phyloP scores from a whole-genome alignment of 1,140 invertebrate genomes.

The Eumaeus atala region DNA sequence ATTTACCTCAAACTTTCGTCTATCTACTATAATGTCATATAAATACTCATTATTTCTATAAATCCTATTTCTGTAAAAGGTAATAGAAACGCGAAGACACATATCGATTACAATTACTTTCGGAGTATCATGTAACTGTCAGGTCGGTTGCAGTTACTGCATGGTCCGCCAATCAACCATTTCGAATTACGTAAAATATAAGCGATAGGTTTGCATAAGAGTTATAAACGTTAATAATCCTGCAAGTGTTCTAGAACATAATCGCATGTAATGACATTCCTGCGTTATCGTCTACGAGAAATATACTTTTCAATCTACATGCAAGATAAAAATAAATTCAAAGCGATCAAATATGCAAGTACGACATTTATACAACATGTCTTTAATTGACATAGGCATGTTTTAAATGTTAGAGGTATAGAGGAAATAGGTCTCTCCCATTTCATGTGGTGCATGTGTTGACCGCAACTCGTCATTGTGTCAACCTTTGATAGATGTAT shows the following conservation, averaged over 20 bases:
- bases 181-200: conserved; percentile 38
- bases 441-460: no score
- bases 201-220: conserved; percentile 2
- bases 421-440: no score
- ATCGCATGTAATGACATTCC: not conserved
- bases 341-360: not conserved
- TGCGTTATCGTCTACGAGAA: not conserved
- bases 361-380: no score
- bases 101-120: conserved; percentile 50
- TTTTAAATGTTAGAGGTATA: no score
- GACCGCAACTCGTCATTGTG: no score
- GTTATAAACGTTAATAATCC: conserved; percentile 4
- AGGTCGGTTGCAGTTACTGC: conserved; percentile 56
- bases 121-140: conserved; percentile 49
- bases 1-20: no score
- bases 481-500: no score
- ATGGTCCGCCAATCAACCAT: conserved; percentile 51
- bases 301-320: not conserved
- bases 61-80: conserved; percentile 10
- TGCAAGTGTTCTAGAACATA: not conserved
- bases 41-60: no score
- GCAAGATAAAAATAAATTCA: not conserved
- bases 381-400: no score
- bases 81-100: conserved; percentile 30
- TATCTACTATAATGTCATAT: no score